Conservation (phyloP, 2,888 invertebrate genomes). For the Lasioglossum figueresi region DNA sequence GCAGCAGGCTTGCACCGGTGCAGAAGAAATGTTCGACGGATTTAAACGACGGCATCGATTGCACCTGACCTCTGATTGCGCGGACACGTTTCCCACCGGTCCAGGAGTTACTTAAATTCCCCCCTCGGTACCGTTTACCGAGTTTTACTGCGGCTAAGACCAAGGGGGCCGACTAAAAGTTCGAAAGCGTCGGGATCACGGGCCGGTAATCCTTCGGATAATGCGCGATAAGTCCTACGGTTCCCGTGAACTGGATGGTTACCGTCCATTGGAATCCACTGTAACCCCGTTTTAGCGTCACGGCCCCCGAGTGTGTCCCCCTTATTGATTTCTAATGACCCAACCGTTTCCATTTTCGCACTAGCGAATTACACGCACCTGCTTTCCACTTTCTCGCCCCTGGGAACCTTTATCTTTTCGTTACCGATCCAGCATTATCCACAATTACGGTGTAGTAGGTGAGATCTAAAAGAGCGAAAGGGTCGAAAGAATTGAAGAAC, state of each 20-base stretch:
- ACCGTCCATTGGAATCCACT: slow-evolving; percentile 61
- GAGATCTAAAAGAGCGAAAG: too few relatives aligned
- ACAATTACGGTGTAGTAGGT: neutral
- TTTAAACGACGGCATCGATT: slow-evolving; percentile 10
- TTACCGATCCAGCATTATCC: neutral
- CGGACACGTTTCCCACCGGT: slow-evolving; percentile 12
- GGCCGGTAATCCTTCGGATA: slow-evolving; percentile 76
- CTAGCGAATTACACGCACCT: neutral
- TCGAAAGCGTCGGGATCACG: slow-evolving; percentile 60
- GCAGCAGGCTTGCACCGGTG: neutral
- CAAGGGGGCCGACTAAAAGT: slow-evolving; percentile 60
- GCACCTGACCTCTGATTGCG: slow-evolving; percentile 18
- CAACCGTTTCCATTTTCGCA: slow-evolving; percentile 15
- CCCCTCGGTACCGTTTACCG: slow-evolving; percentile 57
- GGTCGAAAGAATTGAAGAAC: neutral
- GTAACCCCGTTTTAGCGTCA: slow-evolving; percentile 62
- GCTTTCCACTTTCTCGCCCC: neutral
- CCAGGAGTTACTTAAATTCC: slow-evolving; percentile 50
- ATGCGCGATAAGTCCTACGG: slow-evolving; percentile 77
- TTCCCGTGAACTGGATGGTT: slow-evolving; percentile 31
- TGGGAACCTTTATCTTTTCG: neutral
- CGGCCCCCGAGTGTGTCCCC: neutral
- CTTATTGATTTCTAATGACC: slow-evolving; percentile 41
- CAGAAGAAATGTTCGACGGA: neutral
- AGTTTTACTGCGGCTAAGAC: slow-evolving; percentile 63